Evolutionary conservation across 2,113 vertebrate species (phyloP), one percentile per base, ranked within the genome.

Genomic region (Oncorhynchus masou): DNA sequence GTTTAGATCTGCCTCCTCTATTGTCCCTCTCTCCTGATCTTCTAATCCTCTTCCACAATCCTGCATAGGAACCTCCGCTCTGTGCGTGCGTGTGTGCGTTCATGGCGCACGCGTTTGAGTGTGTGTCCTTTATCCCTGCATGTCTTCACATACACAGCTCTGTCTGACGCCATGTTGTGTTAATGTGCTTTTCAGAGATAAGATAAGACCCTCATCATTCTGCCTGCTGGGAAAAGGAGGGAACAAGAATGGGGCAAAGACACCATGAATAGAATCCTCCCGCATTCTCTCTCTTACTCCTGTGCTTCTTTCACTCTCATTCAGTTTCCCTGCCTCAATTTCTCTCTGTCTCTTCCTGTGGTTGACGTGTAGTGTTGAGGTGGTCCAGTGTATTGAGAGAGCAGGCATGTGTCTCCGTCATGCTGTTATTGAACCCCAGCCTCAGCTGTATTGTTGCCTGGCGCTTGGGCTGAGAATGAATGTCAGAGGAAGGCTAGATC

Each of bases 161-260:
- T 78, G 79, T 88, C 87, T 89, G 82, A 78, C 85, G 82, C 85
- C 83, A 83, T 84, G 83, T 87, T 89, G 80, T 85, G 79, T 82
- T 85, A 11, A 83, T 83, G 81, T 78, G 78, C 74, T 71, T 81
- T 57, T 75, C 73, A 81, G 74, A 88, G 89, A 91, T 92, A 45
- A 45, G 39, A 45, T 45, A 88, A 90, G 78, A 80, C 86, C 87
- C 76, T 82, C 81, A 88, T 84, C 85, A 71, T 29, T 67, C 65
- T 67, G 60, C 59, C 71, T 76, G 68, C 76, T 73, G 73, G 73
- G 65, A 76, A 24, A 65, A 19, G 49, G 27, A 69, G 4, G 27
- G 66, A 83, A 75, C 76, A 83, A 77, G 68, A 81, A 25, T 77
- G 79, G 85, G 79, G 76, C 70, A 65, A 83, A 74, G 82, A 81